Evolutionary conservation across 2,797 vertebrate species (phyloP).

Genomic region (Pteronotus mesoamericanus): DNA sequence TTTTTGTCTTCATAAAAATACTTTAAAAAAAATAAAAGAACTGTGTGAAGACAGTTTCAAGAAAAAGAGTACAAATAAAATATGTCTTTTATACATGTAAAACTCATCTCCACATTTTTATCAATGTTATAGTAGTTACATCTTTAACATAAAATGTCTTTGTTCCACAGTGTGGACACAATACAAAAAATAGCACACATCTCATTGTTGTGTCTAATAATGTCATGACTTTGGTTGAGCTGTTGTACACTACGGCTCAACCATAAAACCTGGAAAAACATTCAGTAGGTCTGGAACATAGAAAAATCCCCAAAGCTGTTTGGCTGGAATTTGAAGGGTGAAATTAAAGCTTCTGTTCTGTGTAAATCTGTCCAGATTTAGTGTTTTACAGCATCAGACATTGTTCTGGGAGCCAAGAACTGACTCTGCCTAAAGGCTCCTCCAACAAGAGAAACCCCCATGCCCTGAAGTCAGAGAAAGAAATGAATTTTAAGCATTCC

Average conservation of each 20-base stretch:
- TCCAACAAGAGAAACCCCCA: background rate
- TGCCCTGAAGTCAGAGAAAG: slow-evolving; percentile 32
- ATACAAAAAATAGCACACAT: background rate
- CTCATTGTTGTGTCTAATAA: background rate
- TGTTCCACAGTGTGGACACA: background rate
- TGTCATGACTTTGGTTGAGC: background rate
- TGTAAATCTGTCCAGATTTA: slow-evolving; percentile 67
- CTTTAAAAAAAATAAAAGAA: slow-evolving; percentile 12
- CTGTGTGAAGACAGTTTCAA: slow-evolving; percentile 15
- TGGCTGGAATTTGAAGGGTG: slow-evolving; percentile 53
- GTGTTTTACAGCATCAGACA: slow-evolving; percentile 52
- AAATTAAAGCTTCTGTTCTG: slow-evolving; percentile 67
- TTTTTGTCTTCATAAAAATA: slow-evolving; percentile 36
- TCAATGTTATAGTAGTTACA: background rate
- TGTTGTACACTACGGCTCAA: background rate
- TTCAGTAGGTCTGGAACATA: slow-evolving; percentile 15
- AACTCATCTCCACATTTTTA: background rate
- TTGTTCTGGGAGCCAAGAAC: slow-evolving; percentile 36
- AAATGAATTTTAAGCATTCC: slow-evolving; percentile 44
- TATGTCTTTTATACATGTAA: background rate
- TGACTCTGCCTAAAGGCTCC: background rate
- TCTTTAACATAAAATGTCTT: slow-evolving; percentile 34
- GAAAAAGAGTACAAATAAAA: slow-evolving; percentile 9
- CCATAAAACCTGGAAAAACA: slow-evolving; percentile 58
- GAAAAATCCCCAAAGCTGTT: slow-evolving; percentile 41